Evolutionary conservation across 2,797 vertebrate species (phyloP).

Genomic region (Falco biarmicus): DNA sequence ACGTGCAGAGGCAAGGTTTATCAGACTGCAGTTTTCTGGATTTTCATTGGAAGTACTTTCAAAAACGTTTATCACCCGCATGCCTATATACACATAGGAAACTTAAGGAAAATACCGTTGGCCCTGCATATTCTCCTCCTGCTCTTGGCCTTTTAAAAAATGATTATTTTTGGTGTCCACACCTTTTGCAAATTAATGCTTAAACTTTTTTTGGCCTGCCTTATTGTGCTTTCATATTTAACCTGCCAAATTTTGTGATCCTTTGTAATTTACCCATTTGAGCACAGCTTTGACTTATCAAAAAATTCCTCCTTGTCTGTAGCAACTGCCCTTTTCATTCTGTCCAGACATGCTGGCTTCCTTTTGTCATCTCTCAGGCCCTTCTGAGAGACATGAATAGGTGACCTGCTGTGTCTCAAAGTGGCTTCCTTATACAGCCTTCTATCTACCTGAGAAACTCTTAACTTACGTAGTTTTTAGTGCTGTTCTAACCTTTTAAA

Average conservation of each 20-base stretch:
- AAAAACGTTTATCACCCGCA: not conserved
- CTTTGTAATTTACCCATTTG: not conserved
- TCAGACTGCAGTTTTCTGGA: not conserved
- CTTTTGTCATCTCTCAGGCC: not conserved
- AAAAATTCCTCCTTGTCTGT: not conserved
- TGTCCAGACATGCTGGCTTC: not conserved
- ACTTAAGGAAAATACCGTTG: not conserved
- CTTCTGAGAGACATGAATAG: not conserved
- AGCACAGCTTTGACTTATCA: not conserved
- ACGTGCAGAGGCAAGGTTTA: not conserved
- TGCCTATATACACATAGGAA: not conserved
- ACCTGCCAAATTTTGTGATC: not conserved
- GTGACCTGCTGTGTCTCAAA: not conserved
- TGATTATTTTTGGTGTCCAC: not conserved
- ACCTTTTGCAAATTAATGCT: not conserved
- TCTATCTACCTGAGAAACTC: not conserved
- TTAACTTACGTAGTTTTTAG: not conserved
- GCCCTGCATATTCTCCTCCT: not conserved
- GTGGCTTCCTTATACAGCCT: not conserved
- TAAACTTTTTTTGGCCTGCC: not conserved
- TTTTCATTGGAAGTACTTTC: not conserved
- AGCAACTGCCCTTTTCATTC: not conserved
- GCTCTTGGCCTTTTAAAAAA: not conserved
- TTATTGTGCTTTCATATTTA: not conserved
- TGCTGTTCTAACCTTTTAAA: not conserved